Evolutionary conservation across 2,113 vertebrate genomes (phyloP).

Genomic region (Myotis lucifugus): DNA sequence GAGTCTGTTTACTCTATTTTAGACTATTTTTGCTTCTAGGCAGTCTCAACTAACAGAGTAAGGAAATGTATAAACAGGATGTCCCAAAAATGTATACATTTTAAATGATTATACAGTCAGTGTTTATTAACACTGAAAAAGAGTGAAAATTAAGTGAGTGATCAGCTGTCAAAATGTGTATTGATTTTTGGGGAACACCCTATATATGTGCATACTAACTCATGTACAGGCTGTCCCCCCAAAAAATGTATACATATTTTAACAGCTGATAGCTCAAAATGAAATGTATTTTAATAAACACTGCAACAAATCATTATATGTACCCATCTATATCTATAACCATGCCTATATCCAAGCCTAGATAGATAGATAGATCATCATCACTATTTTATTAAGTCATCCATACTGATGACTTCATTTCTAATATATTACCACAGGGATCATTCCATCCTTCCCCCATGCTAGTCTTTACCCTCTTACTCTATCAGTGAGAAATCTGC

Average conservation of each 20-base stretch:
- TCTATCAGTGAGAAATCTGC: neutral
- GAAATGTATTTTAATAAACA: no score
- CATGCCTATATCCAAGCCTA: neutral
- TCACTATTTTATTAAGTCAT: neutral
- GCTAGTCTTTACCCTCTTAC: no score
- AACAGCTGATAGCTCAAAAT: no score
- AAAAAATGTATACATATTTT: no score
- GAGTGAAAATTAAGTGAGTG: no score
- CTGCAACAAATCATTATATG: neutral
- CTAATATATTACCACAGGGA: neutral
- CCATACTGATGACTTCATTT: neutral
- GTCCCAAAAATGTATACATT: no score
- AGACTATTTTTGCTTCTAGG: neutral
- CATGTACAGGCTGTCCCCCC: no score
- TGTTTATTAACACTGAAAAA: no score
- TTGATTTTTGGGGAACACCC: no score
- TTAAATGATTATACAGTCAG: no score
- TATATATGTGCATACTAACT: neutral
- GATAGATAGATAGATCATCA: neutral
- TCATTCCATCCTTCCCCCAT: neutral
- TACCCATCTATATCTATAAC: neutral
- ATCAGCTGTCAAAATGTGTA: no score
- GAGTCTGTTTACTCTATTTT: neutral
- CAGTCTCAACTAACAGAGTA: neutral
- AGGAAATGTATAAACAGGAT: neutral